Evolutionary conservation across 2,888 invertebrate genomes (phyloP), one percentile per base, ranked within the genome.

Genomic region (Harpagoxenus sublaevis): DNA sequence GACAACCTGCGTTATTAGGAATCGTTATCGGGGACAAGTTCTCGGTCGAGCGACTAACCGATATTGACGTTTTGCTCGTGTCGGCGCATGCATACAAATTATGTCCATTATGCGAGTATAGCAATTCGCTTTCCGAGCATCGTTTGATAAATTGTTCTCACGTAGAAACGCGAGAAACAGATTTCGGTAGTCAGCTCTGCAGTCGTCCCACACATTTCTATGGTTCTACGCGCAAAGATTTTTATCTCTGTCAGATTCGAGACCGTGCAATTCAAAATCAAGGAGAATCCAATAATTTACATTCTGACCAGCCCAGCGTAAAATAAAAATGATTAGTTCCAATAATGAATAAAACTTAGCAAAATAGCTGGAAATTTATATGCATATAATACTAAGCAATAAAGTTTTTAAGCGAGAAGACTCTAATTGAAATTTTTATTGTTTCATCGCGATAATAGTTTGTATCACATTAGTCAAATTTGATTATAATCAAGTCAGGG

Each of bases 21-120:
- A 90, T 91, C 90, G 90, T 90, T 90, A 90, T 91, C 90, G 91
- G 62, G 62, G 90, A 91, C 88, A 89, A 90, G 90, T 90, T 88
- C 63, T 84, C 86, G 87, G 86, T 85, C 82, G 85, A 60, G 82
- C 83, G 71, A 66, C 70, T 73, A 79, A 77, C 86, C 87, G 86
- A 90, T 88, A 88, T 86, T 86, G 90, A 82, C 84, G 85, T 90
- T 88, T 89, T 85, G 90, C 89, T 85, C 85, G 84, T 84, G 85
- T 81, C 65, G 83, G 85, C 86, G 86, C 87, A 87, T 87, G 90
- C 90, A 90, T 90, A 90, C 88, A 89, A 91, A 90, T 91, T 90
- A 84, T 84, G 70, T 53, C 84, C 89, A 91, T 90, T 90, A 91
- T 86, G 31, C 42, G 84, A 62, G 62, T 75, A 71, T 86, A 88